These are phyloP conservation scores for Charaxes varanes DNA, from an alignment of 1,140 invertebrate genomes.

Conservation along the genomic window DNA sequence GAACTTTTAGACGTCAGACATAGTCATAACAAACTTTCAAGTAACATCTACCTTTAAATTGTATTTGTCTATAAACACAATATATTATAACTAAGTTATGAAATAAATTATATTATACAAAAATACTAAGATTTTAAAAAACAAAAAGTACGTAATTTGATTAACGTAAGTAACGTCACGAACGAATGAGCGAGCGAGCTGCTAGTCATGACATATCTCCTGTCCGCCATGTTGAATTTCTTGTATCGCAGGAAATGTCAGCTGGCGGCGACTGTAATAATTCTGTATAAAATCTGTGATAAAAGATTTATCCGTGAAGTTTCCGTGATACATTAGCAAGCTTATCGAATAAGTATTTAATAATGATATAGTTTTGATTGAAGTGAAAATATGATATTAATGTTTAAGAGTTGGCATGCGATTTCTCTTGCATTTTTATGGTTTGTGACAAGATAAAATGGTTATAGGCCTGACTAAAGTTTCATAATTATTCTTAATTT, in stretches of 20 bases:
- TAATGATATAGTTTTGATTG: conserved; percentile 26
- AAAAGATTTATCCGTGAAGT: conserved; percentile 42
- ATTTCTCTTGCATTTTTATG: conserved; percentile 72
- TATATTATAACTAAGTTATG: no score
- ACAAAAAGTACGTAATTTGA: conserved; percentile 22
- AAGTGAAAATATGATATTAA: conserved; percentile 68
- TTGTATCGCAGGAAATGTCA: conserved; percentile 73
- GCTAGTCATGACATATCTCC: conserved; percentile 56
- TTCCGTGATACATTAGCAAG: conserved; percentile 43
- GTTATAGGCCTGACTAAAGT: conserved; percentile 42
- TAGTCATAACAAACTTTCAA: no score
- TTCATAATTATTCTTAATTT: conserved; percentile 51
- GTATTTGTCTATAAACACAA: no score
- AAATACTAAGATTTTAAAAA: no score
- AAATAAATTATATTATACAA: no score
- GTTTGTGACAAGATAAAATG: conserved; percentile 70
- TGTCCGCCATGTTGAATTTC: conserved; percentile 72
- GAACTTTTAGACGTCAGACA: no score
- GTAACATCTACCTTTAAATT: no score
- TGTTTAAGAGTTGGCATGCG: conserved; percentile 61
- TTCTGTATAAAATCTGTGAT: conserved; percentile 63
- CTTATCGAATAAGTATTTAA: conserved; percentile 27
- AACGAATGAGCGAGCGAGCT: conserved; percentile 33
- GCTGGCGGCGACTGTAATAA: conserved; percentile 65
- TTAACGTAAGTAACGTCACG: conserved; percentile 42